A percentile compares a stretch with the other conserved stretches of the same genome.
phyloP scores from a whole-genome alignment of 2,888 invertebrate species.

The Steinernema carpocapsae region DNA sequence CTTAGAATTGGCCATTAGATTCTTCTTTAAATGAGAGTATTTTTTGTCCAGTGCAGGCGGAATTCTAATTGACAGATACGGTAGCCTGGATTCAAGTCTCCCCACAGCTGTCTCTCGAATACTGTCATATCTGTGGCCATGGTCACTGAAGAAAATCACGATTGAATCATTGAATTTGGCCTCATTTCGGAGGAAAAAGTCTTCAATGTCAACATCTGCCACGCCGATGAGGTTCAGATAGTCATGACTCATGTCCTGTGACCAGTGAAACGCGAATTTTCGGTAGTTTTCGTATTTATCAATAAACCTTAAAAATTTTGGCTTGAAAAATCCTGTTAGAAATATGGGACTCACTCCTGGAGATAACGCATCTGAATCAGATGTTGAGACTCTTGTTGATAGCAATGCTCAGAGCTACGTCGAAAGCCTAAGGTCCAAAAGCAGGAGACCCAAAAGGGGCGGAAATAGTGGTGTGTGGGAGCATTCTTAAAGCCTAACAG shows the following conservation, averaged over 20 bases:
- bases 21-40: constrained; percentile 64
- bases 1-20: constrained; percentile 65
- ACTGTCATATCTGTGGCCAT: constrained; percentile 70
- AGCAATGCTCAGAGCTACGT: constrained; percentile 52
- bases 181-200: constrained; percentile 48
- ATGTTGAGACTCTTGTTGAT: constrained; percentile 51
- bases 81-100: constrained; percentile 70
- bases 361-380: constrained; percentile 51
- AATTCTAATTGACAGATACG: constrained; percentile 69
- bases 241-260: constrained; percentile 59
- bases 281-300: constrained; percentile 47
- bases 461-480: constrained; percentile 70
- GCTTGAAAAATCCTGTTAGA: background rate
- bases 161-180: constrained; percentile 51
- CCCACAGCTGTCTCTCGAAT: constrained; percentile 70
- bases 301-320: constrained; percentile 46
- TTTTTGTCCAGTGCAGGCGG: constrained; percentile 66
- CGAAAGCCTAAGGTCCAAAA: constrained; percentile 52
- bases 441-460: constrained; percentile 60
- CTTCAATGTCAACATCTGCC: constrained; percentile 50
- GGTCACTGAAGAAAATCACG: constrained; percentile 69
- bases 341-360: constrained; percentile 41
- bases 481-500: constrained; percentile 66
- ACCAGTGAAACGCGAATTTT: constrained; percentile 59
- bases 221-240: constrained; percentile 45